A percentile compares a stretch with the other conserved stretches of the same genome.
Conservation (phyloP, 2,888 invertebrate genomes). For the Metallyticus violacea region DNA sequence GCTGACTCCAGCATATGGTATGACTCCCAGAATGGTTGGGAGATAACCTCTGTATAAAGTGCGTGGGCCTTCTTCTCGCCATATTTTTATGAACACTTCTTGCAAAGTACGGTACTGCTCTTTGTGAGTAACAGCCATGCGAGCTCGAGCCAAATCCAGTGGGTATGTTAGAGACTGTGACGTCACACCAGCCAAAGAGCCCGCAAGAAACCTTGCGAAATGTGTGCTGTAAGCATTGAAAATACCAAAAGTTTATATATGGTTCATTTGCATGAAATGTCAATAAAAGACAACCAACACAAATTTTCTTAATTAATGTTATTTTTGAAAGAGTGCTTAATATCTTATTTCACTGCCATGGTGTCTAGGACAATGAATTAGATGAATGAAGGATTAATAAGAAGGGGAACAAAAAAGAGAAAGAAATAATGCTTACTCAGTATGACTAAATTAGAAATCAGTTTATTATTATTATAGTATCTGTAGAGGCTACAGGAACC, state of each 20-base stretch:
- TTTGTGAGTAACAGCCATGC: slow-evolving; percentile 93
- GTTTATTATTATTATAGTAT: no score
- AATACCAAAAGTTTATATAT: neutral
- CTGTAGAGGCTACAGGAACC: no score
- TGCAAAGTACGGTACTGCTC: slow-evolving; percentile 63
- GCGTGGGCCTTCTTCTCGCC: slow-evolving; percentile 69
- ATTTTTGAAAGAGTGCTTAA: no score
- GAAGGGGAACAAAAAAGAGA: no score
- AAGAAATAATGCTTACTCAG: no score
- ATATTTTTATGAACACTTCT: slow-evolving; percentile 68
- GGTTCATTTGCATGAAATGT: no score
- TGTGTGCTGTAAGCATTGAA: neutral
- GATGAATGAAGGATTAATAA: no score
- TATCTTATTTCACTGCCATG: no score
- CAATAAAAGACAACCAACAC: no score
- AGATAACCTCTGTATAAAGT: slow-evolving; percentile 83
- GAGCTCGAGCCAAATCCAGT: slow-evolving; percentile 90
- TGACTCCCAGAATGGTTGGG: slow-evolving; percentile 89
- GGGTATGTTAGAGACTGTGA: slow-evolving; percentile 95
- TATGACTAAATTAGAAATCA: no score
- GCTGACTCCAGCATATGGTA: slow-evolving; percentile 95
- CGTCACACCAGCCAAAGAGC: slow-evolving; percentile 92
- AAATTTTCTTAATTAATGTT: no score
- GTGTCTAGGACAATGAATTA: no score
- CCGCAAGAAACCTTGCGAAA: slow-evolving; percentile 73